Evolutionary conservation across 2,888 invertebrate genomes (phyloP).

Genomic region (Diploptera punctata): DNA sequence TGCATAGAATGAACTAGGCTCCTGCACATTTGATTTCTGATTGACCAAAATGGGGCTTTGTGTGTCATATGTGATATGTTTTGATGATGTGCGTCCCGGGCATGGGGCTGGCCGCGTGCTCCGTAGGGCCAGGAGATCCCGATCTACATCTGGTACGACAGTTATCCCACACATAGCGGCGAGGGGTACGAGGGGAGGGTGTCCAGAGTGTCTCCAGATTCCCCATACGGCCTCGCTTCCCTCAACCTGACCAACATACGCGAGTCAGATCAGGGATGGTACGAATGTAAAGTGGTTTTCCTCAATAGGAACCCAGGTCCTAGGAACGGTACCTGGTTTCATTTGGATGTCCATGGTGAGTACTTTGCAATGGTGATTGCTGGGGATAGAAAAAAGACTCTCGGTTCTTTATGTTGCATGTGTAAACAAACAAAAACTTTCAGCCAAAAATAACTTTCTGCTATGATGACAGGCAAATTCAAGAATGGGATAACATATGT

Average conservation of each 20-base stretch:
- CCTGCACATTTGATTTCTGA: neutral
- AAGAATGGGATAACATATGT: no score
- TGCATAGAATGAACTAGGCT: no score
- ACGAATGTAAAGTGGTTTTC: conserved; percentile 93
- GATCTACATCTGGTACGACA: conserved; percentile 98
- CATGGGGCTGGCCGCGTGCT: neutral
- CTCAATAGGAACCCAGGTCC: conserved; percentile 92
- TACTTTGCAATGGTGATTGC: conserved; percentile 30
- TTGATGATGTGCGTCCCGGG: neutral
- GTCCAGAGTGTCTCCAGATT: conserved; percentile 86
- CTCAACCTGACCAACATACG: conserved; percentile 95
- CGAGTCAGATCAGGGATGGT: conserved; percentile 96
- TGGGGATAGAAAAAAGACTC: no score
- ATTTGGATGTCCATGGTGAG: conserved; percentile 90
- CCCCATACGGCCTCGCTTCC: conserved; percentile 89
- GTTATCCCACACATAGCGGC: conserved; percentile 95
- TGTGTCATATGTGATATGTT: neutral
- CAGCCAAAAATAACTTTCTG: no score
- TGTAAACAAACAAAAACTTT: no score
- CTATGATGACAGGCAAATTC: no score
- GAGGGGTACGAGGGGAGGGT: conserved; percentile 93
- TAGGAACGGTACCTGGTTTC: conserved; percentile 97
- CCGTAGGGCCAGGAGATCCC: conserved; percentile 93
- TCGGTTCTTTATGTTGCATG: neutral
- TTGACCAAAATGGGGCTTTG: neutral